Conservation (phyloP, 2,888 invertebrate genomes). For the Cerastoderma edule region DNA sequence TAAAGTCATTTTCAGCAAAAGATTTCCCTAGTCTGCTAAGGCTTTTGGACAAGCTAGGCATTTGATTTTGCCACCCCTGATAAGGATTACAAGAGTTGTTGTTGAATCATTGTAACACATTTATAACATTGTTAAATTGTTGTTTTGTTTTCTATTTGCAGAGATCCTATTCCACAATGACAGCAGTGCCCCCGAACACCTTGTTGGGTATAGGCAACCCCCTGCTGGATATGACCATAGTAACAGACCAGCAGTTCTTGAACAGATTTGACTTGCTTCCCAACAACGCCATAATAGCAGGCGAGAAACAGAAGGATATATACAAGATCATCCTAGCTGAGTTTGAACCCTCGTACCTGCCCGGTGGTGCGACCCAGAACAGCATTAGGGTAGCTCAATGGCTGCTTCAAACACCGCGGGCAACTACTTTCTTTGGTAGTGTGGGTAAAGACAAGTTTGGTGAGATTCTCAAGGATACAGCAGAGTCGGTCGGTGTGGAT, state of each 20-base stretch:
- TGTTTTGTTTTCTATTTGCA: slow-evolving; percentile 48
- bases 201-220: slow-evolving; percentile 98
- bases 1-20: background rate
- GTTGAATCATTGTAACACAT: background rate
- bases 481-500: slow-evolving; percentile 91
- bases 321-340: slow-evolving; percentile 86
- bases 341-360: slow-evolving; percentile 89
- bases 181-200: slow-evolving; percentile 86
- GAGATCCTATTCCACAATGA: slow-evolving; percentile 52
- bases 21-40: background rate
- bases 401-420: slow-evolving; percentile 91
- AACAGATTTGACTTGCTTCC: slow-evolving; percentile 93
- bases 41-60: background rate
- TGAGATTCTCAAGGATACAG: slow-evolving; percentile 91
- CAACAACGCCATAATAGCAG: slow-evolving; percentile 97
- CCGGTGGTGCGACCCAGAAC: slow-evolving; percentile 99
- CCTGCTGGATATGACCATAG: slow-evolving; percentile 95
- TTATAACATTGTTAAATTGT: slow-evolving; percentile 9
- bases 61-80: no score
- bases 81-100: no score
- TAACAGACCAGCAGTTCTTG: slow-evolving; percentile 90
- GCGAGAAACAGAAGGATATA: slow-evolving; percentile 92
- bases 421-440: slow-evolving; percentile 95
- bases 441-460: slow-evolving; percentile 96
- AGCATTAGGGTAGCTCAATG: slow-evolving; percentile 96